These are phyloP conservation scores for Nemapogon koenigi DNA, from an alignment of 2,888 invertebrate genomes.

Conservation along the genomic window DNA sequence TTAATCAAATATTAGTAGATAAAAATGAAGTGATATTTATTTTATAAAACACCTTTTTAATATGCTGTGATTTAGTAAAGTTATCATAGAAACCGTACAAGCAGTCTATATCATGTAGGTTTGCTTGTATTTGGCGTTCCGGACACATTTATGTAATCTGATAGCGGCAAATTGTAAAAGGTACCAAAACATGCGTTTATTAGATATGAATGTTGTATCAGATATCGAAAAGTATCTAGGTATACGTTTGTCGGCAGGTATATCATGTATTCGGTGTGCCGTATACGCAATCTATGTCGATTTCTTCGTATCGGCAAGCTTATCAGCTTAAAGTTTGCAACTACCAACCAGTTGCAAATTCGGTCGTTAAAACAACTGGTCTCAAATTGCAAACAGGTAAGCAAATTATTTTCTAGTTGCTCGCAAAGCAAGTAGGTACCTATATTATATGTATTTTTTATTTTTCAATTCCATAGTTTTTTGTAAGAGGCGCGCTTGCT, in stretches of 20 bases:
- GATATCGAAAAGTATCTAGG: constrained; percentile 36
- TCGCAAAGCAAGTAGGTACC: too few relatives aligned
- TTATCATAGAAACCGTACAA: constrained; percentile 1
- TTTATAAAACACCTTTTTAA: too few relatives aligned
- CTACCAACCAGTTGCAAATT: too few relatives aligned
- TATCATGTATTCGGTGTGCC: constrained; percentile 21
- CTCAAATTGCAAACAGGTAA: too few relatives aligned
- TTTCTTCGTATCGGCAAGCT: constrained; percentile 10
- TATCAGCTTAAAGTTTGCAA: constrained; percentile 7
- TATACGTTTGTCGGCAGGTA: constrained; percentile 30
- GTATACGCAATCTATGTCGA: constrained; percentile 18
- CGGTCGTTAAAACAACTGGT: too few relatives aligned
- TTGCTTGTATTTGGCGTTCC: constrained; percentile 9
- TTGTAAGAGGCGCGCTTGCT: too few relatives aligned
- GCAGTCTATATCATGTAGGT: constrained; percentile 6
- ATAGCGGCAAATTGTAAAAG: constrained; percentile 55
- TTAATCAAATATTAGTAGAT: not conserved
- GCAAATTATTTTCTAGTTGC: too few relatives aligned
- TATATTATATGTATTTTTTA: too few relatives aligned
- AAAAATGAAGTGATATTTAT: not conserved
- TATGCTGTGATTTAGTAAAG: constrained; percentile 1
- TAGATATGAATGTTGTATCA: constrained; percentile 53
- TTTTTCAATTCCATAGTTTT: too few relatives aligned
- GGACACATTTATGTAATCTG: constrained; percentile 28
- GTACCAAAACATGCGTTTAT: constrained; percentile 53